These are phyloP conservation scores for Caenorhabditis plicata DNA, from an alignment of 2,888 invertebrate species.

Conservation along the genomic window DNA sequence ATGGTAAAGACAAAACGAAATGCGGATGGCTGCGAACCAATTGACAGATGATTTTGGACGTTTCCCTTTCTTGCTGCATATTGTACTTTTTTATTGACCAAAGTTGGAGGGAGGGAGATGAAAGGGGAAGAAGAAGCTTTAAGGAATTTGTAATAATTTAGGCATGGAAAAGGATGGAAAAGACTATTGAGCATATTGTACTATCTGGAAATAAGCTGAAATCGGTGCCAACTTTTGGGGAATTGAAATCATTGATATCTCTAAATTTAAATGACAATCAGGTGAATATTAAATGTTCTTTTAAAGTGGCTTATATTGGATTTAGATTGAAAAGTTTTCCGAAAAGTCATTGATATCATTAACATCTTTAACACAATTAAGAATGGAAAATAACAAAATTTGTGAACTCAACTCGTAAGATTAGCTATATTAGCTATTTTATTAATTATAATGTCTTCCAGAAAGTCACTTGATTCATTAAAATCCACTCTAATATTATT, in stretches of 20 bases:
- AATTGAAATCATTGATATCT: constrained; percentile 27
- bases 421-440: neutral
- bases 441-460: constrained; percentile 12
- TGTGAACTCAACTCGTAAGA: constrained; percentile 48
- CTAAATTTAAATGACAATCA: constrained; percentile 44
- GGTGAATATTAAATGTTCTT: constrained; percentile 27
- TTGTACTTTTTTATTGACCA: constrained; percentile 9
- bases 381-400: constrained; percentile 53
- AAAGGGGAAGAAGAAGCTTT: constrained; percentile 2
- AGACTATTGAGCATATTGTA: constrained; percentile 28
- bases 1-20: neutral
- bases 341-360: constrained; percentile 12
- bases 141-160: constrained; percentile 8
- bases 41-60: constrained; percentile 7
- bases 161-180: constrained; percentile 22
- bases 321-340: constrained; percentile 12
- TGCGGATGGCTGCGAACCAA: constrained; percentile 3
- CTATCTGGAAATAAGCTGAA: constrained; percentile 49
- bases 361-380: constrained; percentile 31
- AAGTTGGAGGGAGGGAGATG: constrained; percentile 4
- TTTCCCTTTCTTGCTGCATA: neutral
- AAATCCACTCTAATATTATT: constrained; percentile 73
- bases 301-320: constrained; percentile 1
- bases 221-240: constrained; percentile 47
- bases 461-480: constrained; percentile 54